phyloP scores from a whole-genome alignment of 2,888 invertebrate genomes.

The Agrotis puta region DNA sequence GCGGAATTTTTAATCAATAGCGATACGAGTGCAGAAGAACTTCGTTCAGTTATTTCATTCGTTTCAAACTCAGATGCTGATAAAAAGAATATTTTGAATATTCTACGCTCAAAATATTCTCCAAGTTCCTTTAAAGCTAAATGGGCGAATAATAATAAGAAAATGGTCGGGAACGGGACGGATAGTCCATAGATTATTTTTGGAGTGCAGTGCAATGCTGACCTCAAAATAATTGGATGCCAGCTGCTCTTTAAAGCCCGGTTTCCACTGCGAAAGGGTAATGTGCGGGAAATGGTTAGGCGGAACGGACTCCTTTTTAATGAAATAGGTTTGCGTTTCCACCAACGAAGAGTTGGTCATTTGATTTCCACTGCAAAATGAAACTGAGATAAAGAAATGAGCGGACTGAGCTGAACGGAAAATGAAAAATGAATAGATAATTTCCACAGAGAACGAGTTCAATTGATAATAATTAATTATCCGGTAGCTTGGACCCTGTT shows the following conservation, averaged over 20 bases:
- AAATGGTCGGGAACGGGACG: neutral
- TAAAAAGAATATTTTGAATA: neutral
- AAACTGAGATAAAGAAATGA: no score
- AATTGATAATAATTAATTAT: no score
- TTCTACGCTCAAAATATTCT: conserved; percentile 3
- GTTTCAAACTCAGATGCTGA: neutral
- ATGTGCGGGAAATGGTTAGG: no score
- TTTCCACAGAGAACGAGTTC: no score
- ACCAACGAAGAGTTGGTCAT: no score
- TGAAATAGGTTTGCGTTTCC: no score
- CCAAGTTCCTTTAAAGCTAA: neutral
- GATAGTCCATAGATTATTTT: neutral
- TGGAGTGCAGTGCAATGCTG: conserved; percentile 10
- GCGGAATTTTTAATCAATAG: conserved; percentile 38
- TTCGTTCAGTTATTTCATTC: conserved; percentile 10
- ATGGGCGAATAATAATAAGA: conserved; percentile 1
- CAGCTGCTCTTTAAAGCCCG: conserved; percentile 2
- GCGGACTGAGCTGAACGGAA: no score
- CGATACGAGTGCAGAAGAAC: conserved; percentile 33
- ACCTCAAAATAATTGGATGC: conserved; percentile 18
- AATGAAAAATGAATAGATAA: no score
- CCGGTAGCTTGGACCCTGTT: no score
- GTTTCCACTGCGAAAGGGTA: no score
- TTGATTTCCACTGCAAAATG: no score
- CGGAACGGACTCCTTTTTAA: no score